Evolutionary conservation across 2,888 invertebrate genomes (phyloP).

Genomic region (Tanytarsus gracilentus): DNA sequence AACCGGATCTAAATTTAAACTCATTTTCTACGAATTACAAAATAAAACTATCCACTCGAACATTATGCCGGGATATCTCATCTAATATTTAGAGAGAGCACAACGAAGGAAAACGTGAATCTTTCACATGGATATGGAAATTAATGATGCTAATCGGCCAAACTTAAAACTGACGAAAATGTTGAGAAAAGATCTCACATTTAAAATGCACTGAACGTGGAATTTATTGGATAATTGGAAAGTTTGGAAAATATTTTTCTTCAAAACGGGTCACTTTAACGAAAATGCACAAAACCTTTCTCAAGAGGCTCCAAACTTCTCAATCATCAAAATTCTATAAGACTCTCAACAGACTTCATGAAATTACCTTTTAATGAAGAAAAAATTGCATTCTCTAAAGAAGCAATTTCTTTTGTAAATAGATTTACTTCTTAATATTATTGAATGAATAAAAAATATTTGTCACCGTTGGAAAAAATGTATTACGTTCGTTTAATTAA

Average conservation of each 20-base stretch:
- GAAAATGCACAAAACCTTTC: neutral
- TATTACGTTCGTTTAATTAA: neutral
- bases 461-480: slow-evolving; percentile 27
- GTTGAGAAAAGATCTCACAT: too few relatives aligned
- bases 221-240: too few relatives aligned
- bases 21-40: neutral
- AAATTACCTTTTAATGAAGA: neutral
- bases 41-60: neutral
- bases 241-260: too few relatives aligned
- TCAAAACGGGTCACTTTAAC: neutral
- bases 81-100: slow-evolving; percentile 24
- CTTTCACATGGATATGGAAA: neutral
- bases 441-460: slow-evolving; percentile 22
- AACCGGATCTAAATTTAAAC: neutral
- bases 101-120: neutral
- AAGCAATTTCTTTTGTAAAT: slow-evolving; percentile 25
- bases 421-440: slow-evolving; percentile 18
- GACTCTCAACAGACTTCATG: neutral
- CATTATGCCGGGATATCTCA: neutral
- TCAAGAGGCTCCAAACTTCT: neutral
- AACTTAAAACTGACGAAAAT: too few relatives aligned
- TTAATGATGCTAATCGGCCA: slow-evolving; percentile 22
- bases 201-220: too few relatives aligned
- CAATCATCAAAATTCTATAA: neutral
- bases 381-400: neutral